Evolutionary conservation across 2,888 invertebrate genomes (phyloP).

Genomic region (Geophilus truncorum): DNA sequence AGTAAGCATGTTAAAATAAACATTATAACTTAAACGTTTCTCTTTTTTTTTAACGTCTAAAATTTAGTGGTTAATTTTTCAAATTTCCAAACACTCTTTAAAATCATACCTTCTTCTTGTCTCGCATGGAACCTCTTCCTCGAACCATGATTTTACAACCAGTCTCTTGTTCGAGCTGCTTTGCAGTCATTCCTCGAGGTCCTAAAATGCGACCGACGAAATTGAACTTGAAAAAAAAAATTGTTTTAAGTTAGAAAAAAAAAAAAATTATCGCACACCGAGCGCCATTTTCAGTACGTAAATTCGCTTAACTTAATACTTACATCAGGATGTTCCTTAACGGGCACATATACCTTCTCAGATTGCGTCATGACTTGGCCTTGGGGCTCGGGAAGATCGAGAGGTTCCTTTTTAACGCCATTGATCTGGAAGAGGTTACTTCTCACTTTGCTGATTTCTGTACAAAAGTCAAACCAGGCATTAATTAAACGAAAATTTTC

Average conservation of each 20-base stretch:
- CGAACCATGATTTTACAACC: conserved; percentile 99
- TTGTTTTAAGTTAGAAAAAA: background rate
- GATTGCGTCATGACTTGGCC: conserved; percentile 87
- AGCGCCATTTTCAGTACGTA: no score
- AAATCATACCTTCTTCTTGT: conserved; percentile 90
- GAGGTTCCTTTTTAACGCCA: conserved; percentile 90
- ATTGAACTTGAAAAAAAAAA: conserved; percentile 81
- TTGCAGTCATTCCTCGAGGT: conserved; percentile 99
- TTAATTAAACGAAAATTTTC: background rate
- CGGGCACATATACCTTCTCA: conserved; percentile 99
- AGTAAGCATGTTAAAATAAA: background rate
- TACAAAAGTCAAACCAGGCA: conserved; percentile 51
- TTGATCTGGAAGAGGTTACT: conserved; percentile 98
- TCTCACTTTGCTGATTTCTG: conserved; percentile 98
- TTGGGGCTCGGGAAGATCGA: conserved; percentile 83
- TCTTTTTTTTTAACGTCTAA: background rate
- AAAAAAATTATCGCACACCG: background rate
- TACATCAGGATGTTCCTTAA: conserved; percentile 99
- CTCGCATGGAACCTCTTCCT: conserved; percentile 98
- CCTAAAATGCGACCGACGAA: conserved; percentile 99
- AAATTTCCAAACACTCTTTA: background rate
- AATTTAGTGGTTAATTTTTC: background rate
- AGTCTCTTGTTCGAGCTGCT: conserved; percentile 99
- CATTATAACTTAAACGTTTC: background rate
- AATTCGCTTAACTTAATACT: conserved; percentile 54